A percentile compares a stretch with the other conserved stretches of the same genome.
phyloP scores from a whole-genome alignment of 2,888 invertebrate species.

The Drosophila formosana region DNA sequence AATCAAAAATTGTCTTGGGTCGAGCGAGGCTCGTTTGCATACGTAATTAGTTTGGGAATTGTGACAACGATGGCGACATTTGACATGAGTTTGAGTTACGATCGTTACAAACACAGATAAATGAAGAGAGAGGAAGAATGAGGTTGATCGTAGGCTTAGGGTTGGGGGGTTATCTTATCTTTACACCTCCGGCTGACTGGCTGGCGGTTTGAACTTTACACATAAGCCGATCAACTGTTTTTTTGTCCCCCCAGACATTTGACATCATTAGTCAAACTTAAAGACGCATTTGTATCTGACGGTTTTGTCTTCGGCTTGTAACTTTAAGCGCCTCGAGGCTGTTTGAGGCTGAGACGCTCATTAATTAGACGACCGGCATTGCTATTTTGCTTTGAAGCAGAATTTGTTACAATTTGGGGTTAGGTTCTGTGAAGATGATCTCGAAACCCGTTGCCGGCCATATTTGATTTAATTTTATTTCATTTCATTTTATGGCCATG shows the following conservation, averaged over 20 bases:
- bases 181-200: slow-evolving; percentile 50
- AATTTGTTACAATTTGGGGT: slow-evolving; percentile 48
- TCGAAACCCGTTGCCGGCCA: slow-evolving; percentile 66
- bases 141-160: slow-evolving; percentile 14
- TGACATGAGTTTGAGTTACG: slow-evolving; percentile 77
- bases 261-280: slow-evolving; percentile 80
- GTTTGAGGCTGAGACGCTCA: slow-evolving; percentile 34
- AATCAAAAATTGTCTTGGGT: slow-evolving; percentile 30
- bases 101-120: slow-evolving; percentile 49
- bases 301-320: slow-evolving; percentile 40
- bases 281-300: slow-evolving; percentile 68
- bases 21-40: slow-evolving; percentile 69
- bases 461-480: slow-evolving; percentile 58
- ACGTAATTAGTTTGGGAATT: slow-evolving; percentile 76
- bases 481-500: slow-evolving; percentile 58
- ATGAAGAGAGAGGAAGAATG: slow-evolving; percentile 26
- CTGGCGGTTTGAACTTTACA: slow-evolving; percentile 75
- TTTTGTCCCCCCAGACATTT: slow-evolving; percentile 43
- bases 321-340: slow-evolving; percentile 58
- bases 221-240: slow-evolving; percentile 67
- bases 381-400: not conserved
- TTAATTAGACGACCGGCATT: slow-evolving; percentile 51
- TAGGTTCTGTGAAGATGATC: slow-evolving; percentile 6
- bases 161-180: slow-evolving; percentile 35
- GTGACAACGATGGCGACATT: slow-evolving; percentile 78